A percentile compares a stretch with the other conserved stretches of the same genome.
These are phyloP conservation scores for Pachymerium ferrugineum DNA, from an alignment of 2,888 invertebrate species.

Conservation along the genomic window DNA sequence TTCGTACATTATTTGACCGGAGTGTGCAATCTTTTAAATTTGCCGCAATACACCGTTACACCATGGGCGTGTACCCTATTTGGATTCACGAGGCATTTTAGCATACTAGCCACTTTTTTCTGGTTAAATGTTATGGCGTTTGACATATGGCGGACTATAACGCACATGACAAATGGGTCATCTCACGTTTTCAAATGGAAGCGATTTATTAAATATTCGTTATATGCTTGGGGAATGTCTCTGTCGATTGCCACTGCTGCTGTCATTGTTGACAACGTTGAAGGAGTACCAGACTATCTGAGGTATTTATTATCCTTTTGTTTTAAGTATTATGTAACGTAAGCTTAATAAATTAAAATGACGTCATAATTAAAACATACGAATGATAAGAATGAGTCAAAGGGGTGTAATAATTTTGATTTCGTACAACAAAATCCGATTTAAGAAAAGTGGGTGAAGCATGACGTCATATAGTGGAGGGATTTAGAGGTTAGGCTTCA, in stretches of 20 bases:
- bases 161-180: not conserved
- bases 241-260: not conserved
- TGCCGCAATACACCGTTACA: not conserved
- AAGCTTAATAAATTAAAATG: too few species aligned
- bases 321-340: not conserved
- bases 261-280: slow-evolving; percentile 9
- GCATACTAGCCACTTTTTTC: slow-evolving; percentile 19
- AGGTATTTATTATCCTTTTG: not conserved
- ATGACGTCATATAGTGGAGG: too few species aligned
- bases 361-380: too few species aligned
- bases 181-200: not conserved
- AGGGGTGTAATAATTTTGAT: too few species aligned
- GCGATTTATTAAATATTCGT: slow-evolving; percentile 11
- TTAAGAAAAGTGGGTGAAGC: not conserved
- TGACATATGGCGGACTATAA: slow-evolving; percentile 27
- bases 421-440: too few species aligned
- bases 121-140: slow-evolving; percentile 30
- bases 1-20: slow-evolving; percentile 8
- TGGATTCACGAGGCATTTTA: slow-evolving; percentile 8
- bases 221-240: slow-evolving; percentile 17
- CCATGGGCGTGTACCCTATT: slow-evolving; percentile 15
- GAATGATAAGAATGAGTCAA: too few species aligned
- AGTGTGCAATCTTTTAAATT: not conserved
- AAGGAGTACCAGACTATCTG: not conserved
- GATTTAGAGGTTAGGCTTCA: too few species aligned